Base-by-base conservation (phyloP, 2,888 invertebrate genomes). In the Lithophane semibrunnea region DNA sequence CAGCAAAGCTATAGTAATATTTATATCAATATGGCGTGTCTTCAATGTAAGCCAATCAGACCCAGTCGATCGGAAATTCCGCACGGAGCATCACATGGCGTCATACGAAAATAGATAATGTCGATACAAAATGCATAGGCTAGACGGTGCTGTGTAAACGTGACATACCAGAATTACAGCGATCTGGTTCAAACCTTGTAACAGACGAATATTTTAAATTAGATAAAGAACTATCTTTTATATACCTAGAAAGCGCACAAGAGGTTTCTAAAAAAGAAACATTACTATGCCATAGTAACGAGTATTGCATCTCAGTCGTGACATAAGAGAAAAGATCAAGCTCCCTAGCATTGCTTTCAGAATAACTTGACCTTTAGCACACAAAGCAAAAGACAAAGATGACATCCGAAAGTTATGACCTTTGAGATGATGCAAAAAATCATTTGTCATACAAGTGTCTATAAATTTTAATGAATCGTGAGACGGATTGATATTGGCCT, bases 21-120 rank as follows among this genome's bases (percentile, higher is more conserved):
- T 65, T 72, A 78, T 65, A 85, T 58, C 44, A 60, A 49, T 37
- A 65, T 72, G 42, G 29, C 63, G 71, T 68, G 42, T 72, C 71
- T 82, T 82, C 67, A 65, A 76, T 75, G 42, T 73, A 73, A 68
- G 58, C 68, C 70, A 83, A 71, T 85, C 72, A 79, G 61, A 77
- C 9, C 24, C 75, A 82, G 56, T 68, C 61, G 72, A 84, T 79
- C 83, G 70, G 64, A 68, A 86, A 86, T 83, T 79, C 86, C 61
- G 44, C 75, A 83, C 71, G 65, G 64, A 68, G 68, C 70, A 68
- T 86, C 82, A 66, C 70, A 69, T 67, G 58, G 71, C 56, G 67
- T 75, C 69, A 68, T 54, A 80, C 84, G 65, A 75, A 86, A 83
- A 85, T 85, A 80, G 84, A 86, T 76, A 73, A 77, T 73, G 71